A percentile compares a stretch with the other conserved stretches of the same genome.
Evolutionary conservation across 1,140 invertebrate species (phyloP).

Genomic region (Drosophila pachea): DNA sequence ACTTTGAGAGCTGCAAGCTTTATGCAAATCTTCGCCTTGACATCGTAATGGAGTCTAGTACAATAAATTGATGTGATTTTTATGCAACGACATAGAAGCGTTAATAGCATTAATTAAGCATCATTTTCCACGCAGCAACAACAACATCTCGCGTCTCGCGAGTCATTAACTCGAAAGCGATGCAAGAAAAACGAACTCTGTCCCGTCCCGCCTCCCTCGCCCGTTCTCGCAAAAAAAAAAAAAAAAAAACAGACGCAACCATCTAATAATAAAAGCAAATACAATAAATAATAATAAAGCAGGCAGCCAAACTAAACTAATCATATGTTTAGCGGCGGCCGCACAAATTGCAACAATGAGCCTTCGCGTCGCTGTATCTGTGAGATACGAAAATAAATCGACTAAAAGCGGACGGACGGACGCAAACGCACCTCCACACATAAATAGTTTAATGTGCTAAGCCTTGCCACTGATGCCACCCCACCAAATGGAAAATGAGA

Average conservation of each 20-base stretch:
- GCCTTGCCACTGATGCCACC: conserved; percentile 70
- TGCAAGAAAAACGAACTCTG: too few species aligned
- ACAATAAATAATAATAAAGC: conserved; percentile 72
- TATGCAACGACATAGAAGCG: conserved; percentile 51
- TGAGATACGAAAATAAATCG: conserved; percentile 49
- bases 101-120: conserved; percentile 69
- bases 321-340: conserved; percentile 53
- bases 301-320: conserved; percentile 62
- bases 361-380: conserved; percentile 42
- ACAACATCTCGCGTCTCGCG: neutral
- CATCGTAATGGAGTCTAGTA: conserved; percentile 60
- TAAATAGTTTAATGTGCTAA: conserved; percentile 76
- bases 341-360: conserved; percentile 71
- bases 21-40: conserved; percentile 70
- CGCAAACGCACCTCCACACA: conserved; percentile 62
- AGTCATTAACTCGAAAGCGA: conserved; percentile 13
- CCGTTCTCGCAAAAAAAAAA: neutral
- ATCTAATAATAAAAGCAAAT: conserved; percentile 74
- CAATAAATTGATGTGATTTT: conserved; percentile 73
- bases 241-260: conserved; percentile 31
- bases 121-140: conserved; percentile 44
- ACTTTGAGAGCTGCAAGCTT: conserved; percentile 49
- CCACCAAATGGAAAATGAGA: conserved; percentile 40
- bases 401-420: conserved; percentile 13
- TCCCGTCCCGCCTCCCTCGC: neutral